These are phyloP conservation scores for Mellilla xanthometata DNA, from an alignment of 2,888 invertebrate genomes.

Conservation along the genomic window DNA sequence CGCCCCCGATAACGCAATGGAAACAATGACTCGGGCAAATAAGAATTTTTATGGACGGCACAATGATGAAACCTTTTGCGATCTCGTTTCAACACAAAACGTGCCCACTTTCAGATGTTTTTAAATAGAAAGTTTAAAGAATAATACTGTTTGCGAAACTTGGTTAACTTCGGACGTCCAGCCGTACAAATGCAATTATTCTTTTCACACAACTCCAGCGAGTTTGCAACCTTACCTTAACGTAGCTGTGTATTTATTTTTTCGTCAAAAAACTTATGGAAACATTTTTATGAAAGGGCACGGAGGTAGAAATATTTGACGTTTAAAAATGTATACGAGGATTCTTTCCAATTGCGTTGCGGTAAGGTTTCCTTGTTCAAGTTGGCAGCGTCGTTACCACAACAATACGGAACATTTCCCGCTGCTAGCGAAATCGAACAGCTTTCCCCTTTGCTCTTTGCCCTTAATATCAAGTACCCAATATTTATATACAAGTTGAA, in stretches of 20 bases:
- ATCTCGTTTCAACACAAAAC: background rate
- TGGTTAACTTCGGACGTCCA: conserved; percentile 13
- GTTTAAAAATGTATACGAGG: conserved; percentile 56
- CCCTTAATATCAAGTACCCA: conserved; percentile 4
- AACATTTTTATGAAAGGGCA: conserved; percentile 13
- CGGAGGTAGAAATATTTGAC: conserved; percentile 31
- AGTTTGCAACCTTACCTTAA: background rate
- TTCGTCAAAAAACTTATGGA: conserved; percentile 4
- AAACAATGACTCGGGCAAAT: conserved; percentile 10
- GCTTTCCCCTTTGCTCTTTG: conserved; percentile 18
- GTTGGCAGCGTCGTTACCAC: conserved; percentile 41
- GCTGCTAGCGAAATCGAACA: conserved; percentile 19
- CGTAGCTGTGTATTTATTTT: background rate
- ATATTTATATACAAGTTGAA: too few relatives aligned
- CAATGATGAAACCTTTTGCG: background rate
- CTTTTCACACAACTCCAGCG: conserved; percentile 2
- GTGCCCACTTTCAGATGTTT: background rate
- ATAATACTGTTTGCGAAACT: conserved; percentile 19
- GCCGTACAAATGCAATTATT: conserved; percentile 27
- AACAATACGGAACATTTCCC: conserved; percentile 53
- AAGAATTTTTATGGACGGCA: background rate
- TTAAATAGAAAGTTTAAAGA: conserved; percentile 14
- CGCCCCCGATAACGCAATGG: conserved; percentile 7
- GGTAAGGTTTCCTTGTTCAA: conserved; percentile 63
- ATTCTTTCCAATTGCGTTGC: conserved; percentile 68